phyloP scores from a whole-genome alignment of 1,140 invertebrate genomes.

The Trichogramma pretiosum region DNA sequence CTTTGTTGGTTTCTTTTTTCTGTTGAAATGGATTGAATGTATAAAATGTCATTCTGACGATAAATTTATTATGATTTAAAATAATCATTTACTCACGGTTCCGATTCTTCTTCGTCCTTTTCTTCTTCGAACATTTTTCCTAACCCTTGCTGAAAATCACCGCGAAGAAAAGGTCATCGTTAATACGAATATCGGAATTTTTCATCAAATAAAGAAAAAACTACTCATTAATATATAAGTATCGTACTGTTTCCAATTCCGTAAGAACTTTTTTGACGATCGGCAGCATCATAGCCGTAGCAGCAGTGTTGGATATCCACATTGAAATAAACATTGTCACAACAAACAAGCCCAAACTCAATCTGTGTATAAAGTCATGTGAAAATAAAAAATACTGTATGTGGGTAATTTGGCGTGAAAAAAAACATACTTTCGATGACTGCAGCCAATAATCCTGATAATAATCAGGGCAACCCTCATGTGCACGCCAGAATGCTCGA shows the following conservation, averaged over 20 bases:
- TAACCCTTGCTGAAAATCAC: conserved; percentile 39
- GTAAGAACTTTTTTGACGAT: conserved; percentile 50
- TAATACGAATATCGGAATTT: too few species aligned
- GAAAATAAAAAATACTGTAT: too few species aligned
- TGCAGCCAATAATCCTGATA: conserved; percentile 51
- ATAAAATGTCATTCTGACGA: background rate
- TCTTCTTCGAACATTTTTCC: conserved; percentile 37
- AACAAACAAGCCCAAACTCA: conserved; percentile 49
- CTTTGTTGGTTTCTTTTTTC: conserved; percentile 37
- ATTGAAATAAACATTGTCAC: conserved; percentile 55
- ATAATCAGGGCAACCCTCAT: conserved; percentile 55
- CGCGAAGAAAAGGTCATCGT: too few species aligned
- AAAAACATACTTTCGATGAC: conserved; percentile 39
- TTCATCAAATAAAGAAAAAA: too few species aligned
- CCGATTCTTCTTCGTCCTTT: conserved; percentile 11
- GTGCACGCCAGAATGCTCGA: conserved; percentile 58
- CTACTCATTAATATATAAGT: too few species aligned
- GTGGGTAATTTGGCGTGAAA: too few species aligned
- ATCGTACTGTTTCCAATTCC: conserved; percentile 43
- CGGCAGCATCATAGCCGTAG: conserved; percentile 56
- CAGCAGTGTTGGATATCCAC: conserved; percentile 58
- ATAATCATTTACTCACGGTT: conserved; percentile 27
- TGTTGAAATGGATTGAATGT: conserved; percentile 7
- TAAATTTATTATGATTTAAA: background rate
- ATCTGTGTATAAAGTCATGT: conserved; percentile 20